Conservation (phyloP, 2,888 invertebrate genomes). For the Argyra leucocephala region DNA sequence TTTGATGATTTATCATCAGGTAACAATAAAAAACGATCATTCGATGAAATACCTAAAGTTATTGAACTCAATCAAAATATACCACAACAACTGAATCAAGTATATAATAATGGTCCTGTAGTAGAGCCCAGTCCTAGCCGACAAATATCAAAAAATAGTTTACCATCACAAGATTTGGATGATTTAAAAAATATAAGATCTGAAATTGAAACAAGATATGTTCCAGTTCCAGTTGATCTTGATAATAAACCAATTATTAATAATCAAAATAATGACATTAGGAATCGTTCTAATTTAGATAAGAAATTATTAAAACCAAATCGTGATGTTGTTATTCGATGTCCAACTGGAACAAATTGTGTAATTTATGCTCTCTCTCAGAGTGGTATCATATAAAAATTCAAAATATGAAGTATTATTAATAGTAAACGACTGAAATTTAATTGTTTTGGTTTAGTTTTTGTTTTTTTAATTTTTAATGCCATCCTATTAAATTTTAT, state of each 20-base stretch:
- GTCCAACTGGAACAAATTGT: background rate
- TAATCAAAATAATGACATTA: background rate
- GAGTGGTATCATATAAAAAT: background rate
- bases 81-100: too few relatives aligned
- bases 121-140: too few relatives aligned
- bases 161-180: background rate
- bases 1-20: background rate
- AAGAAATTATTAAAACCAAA: background rate
- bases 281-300: background rate
- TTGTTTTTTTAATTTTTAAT: too few relatives aligned
- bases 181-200: background rate
- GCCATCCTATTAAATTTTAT: too few relatives aligned
- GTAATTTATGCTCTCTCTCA: background rate
- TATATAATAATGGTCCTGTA: too few relatives aligned
- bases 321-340: background rate
- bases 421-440: too few relatives aligned
- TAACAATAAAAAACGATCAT: background rate
- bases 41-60: background rate
- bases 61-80: too few relatives aligned
- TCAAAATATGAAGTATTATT: too few relatives aligned
- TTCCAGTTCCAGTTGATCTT: background rate
- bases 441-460: too few relatives aligned
- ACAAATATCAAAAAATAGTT: background rate
- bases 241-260: too few relatives aligned
- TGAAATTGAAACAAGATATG: background rate